phyloP scores from a whole-genome alignment of 2,888 invertebrate genomes.

The Meta bourneti region DNA sequence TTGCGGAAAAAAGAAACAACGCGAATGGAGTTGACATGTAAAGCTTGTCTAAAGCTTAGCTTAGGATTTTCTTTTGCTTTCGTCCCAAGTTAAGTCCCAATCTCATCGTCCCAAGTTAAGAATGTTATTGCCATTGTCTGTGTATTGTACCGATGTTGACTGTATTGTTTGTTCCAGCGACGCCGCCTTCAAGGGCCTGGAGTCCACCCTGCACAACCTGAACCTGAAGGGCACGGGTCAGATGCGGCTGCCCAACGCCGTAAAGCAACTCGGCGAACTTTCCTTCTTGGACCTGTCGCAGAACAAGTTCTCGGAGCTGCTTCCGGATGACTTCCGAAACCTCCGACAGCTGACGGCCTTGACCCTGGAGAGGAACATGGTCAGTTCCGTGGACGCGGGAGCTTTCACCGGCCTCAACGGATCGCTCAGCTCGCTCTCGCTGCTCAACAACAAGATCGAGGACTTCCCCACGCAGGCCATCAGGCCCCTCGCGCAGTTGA shows the following conservation, averaged over 20 bases:
- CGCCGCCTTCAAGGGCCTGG: conserved; percentile 89
- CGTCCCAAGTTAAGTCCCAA: no score
- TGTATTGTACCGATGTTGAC: no score
- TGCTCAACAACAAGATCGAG: conserved; percentile 92
- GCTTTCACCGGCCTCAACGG: conserved; percentile 90
- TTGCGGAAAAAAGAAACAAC: no score
- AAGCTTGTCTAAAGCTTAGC: no score
- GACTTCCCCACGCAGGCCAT: conserved; percentile 92
- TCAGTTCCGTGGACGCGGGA: conserved; percentile 88
- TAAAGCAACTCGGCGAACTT: conserved; percentile 88
- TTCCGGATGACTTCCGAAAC: conserved; percentile 81
- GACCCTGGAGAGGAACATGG: conserved; percentile 92
- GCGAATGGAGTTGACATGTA: no score
- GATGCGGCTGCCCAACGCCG: conserved; percentile 89
- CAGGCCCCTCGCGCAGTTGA: conserved; percentile 88
- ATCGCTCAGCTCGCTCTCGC: conserved; percentile 91
- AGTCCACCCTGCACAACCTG: conserved; percentile 90
- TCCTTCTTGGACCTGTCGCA: conserved; percentile 94
- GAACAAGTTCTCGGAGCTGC: conserved; percentile 89
- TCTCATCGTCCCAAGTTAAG: no score
- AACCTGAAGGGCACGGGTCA: conserved; percentile 93
- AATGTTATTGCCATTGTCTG: no score
- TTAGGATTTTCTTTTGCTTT: no score
- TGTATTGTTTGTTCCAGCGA: conserved; percentile 78
- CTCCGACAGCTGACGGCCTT: conserved; percentile 91